phyloP scores from a whole-genome alignment of 2,888 invertebrate species.

The Cancer borealis region DNA sequence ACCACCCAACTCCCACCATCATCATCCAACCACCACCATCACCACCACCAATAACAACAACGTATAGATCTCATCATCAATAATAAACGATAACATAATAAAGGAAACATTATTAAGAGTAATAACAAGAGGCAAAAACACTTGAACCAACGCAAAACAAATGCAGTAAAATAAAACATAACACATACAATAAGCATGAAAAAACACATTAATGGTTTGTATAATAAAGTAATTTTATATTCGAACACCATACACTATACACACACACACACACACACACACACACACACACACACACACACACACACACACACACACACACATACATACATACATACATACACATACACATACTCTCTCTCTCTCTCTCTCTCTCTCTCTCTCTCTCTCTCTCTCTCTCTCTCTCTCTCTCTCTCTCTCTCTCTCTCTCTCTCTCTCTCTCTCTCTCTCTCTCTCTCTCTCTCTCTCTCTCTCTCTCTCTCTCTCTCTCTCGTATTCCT shows the following conservation, averaged over 20 bases:
- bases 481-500: too few relatives aligned
- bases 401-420: slow-evolving; percentile 20
- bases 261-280: neutral
- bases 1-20: too few relatives aligned
- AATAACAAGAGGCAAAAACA: neutral
- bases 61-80: too few relatives aligned
- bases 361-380: slow-evolving; percentile 30
- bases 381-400: slow-evolving; percentile 14
- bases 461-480: neutral
- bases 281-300: too few relatives aligned
- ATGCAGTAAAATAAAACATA: neutral
- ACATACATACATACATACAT: too few relatives aligned
- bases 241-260: neutral
- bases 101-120: neutral
- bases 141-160: neutral
- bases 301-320: neutral
- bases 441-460: slow-evolving; percentile 13
- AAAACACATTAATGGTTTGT: neutral
- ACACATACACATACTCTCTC: too few relatives aligned
- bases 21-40: too few relatives aligned
- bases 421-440: slow-evolving; percentile 14
- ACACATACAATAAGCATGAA: neutral
- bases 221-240: neutral
- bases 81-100: neutral
- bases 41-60: neutral